Evolutionary conservation across 2,888 invertebrate species (phyloP), one percentile per base, ranked within the genome.

Genomic region (Drosophila monieri): DNA sequence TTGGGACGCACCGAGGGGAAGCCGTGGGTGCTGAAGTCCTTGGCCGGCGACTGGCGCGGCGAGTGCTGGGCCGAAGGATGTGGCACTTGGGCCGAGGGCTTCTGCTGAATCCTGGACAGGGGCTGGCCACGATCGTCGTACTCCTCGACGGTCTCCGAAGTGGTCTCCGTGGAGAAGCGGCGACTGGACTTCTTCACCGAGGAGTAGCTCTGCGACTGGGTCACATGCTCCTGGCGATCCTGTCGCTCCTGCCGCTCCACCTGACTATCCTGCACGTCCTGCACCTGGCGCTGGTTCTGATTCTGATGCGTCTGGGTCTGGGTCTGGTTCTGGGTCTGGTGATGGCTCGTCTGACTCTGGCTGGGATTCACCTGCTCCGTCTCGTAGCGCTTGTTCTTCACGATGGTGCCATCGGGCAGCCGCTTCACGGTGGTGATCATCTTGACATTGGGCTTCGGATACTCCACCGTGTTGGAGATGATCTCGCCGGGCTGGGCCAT

Each of bases 341-440:
- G 27, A 18, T 57, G 57, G n/a, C n/a, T 56, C 9, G 25, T 48
- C 64, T 62, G 61, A 0, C 43, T 44, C n/a, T 64, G 43, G 1
- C 49, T 37, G 14, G 89, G 85, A 12, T 70, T 57, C 8, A 77
- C 8, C 58, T 90, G 91, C 74, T 91, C 92, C 35, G 94, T 94
- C 88, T 95, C 95, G 37, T 94, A 94, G 44, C 93, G 93, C 18
- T 94, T 95, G 67, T 94, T 95, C n/a, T 94, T 95, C 1, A 95
- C 93, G 43, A 93, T 93, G 1, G 94, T 94, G 14, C 95, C 95
- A 83, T 94, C 95, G 0, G 94, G 94, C 43, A 95, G 90, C 49
- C 94, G 93, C 76, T 94, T 93, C 0, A 94, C 95, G 78, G 95
- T 95, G 12, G 94, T 94, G 6, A 94, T 93, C 72, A 94, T 93